phyloP scores from a whole-genome alignment of 2,113 vertebrate species.

The Semicossyphus pulcher region DNA sequence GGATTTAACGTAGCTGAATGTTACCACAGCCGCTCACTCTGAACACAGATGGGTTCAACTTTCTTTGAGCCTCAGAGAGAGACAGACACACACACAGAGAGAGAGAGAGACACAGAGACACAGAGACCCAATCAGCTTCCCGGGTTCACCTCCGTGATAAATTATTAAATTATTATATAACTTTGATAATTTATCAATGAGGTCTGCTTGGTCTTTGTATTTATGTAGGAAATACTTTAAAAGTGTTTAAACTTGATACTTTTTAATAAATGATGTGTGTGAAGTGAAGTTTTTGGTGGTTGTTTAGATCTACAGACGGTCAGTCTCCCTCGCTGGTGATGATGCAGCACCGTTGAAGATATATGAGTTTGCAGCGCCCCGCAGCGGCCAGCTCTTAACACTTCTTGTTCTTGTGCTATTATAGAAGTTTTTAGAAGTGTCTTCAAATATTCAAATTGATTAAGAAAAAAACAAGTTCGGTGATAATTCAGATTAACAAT shows the following conservation, averaged over 20 bases:
- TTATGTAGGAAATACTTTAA: not conserved
- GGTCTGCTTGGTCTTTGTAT: not conserved
- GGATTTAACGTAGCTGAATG: not conserved
- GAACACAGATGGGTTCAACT: constrained; percentile 52
- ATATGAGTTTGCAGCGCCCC: constrained; percentile 36
- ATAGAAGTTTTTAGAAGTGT: no score
- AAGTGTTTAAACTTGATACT: not conserved
- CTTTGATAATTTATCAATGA: not conserved
- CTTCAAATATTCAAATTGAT: no score
- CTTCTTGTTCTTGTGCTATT: no score
- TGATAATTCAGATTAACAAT: no score
- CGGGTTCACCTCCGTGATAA: constrained; percentile 23
- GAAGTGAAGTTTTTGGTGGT: not conserved
- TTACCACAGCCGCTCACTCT: constrained; percentile 5
- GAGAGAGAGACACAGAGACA: constrained; percentile 8
- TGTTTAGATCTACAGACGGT: not conserved
- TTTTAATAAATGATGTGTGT: not conserved
- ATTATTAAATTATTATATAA: constrained; percentile 38
- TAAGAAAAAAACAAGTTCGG: no score
- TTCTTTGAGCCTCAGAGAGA: constrained; percentile 31
- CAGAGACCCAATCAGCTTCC: constrained; percentile 57
- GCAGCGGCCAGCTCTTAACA: constrained; percentile 7
- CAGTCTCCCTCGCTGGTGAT: not conserved
- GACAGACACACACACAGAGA: constrained; percentile 10
- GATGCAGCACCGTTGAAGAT: constrained; percentile 12